Conservation (phyloP, 2,888 invertebrate species). For the Stenodema calcarata region DNA sequence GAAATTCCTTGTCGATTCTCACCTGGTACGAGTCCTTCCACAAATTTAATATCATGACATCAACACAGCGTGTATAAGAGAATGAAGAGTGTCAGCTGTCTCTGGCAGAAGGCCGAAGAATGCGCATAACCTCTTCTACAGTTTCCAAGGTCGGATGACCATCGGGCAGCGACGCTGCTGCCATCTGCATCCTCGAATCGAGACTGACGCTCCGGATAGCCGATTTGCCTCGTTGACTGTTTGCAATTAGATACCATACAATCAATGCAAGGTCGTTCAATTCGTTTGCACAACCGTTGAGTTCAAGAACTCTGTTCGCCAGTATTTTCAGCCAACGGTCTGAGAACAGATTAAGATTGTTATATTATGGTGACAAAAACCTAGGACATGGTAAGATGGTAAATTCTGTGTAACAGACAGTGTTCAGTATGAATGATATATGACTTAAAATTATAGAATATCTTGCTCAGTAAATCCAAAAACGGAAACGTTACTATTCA, state of each 20-base stretch:
- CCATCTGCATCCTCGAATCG: slow-evolving; percentile 58
- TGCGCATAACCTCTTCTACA: neutral
- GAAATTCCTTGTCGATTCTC: too few relatives aligned
- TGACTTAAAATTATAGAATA: too few relatives aligned
- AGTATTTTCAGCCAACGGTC: slow-evolving; percentile 65
- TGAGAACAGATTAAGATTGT: slow-evolving; percentile 60
- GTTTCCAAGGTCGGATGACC: slow-evolving; percentile 24
- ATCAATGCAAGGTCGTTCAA: slow-evolving; percentile 64
- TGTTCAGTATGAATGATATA: too few relatives aligned
- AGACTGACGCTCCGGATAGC: slow-evolving; percentile 64
- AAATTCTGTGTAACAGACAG: too few relatives aligned
- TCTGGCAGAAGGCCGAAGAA: neutral
- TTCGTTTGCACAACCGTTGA: slow-evolving; percentile 62
- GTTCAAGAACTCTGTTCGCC: slow-evolving; percentile 62
- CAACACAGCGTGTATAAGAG: too few relatives aligned
- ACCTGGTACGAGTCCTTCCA: too few relatives aligned
- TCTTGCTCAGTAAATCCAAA: too few relatives aligned
- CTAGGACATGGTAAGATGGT: neutral
- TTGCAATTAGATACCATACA: slow-evolving; percentile 73
- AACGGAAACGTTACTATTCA: too few relatives aligned
- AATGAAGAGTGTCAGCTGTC: neutral
- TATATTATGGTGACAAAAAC: neutral
- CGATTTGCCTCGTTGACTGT: slow-evolving; percentile 72
- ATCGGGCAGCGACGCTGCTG: slow-evolving; percentile 31
- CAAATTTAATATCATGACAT: too few relatives aligned